Percentiles rank a stretch among this genome's conserved stretches.
phyloP scores from a whole-genome alignment of 2,888 invertebrate genomes.

The Chymomyza fuscimana region DNA sequence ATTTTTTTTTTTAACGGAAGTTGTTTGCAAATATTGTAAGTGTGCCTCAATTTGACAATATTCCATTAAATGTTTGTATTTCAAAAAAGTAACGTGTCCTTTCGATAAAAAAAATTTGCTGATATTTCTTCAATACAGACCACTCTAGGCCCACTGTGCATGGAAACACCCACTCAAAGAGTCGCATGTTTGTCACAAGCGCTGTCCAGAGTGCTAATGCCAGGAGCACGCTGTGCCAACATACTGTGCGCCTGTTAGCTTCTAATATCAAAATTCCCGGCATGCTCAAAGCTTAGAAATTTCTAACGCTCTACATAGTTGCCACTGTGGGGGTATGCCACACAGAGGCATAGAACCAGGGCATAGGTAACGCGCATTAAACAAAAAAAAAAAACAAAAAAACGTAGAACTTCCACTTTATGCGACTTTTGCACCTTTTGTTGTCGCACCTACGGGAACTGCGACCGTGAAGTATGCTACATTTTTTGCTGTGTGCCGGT shows the following conservation, averaged over 20 bases:
- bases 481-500: conserved; percentile 73
- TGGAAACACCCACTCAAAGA: background rate
- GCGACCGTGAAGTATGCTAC: conserved; percentile 38
- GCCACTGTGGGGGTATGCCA: background rate
- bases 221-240: conserved; percentile 34
- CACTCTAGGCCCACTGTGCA: background rate
- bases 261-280: conserved; percentile 79
- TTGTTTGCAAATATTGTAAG: too few species aligned
- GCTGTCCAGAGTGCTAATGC: conserved; percentile 68
- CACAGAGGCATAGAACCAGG: background rate
- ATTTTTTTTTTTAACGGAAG: too few species aligned
- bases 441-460: conserved; percentile 54
- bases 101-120: too few species aligned
- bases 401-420: conserved; percentile 37
- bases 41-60: too few species aligned
- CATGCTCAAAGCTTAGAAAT: conserved; percentile 73
- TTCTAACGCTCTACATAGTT: conserved; percentile 52
- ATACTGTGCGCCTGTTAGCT: conserved; percentile 70
- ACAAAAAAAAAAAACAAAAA: conserved; percentile 34
- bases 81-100: too few species aligned
- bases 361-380: background rate
- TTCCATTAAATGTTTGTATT: too few species aligned
- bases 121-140: too few species aligned
- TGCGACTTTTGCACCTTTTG: conserved; percentile 9
- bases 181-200: background rate